Conservation (phyloP, 1,140 invertebrate species). For the Pomacea maculata region DNA sequence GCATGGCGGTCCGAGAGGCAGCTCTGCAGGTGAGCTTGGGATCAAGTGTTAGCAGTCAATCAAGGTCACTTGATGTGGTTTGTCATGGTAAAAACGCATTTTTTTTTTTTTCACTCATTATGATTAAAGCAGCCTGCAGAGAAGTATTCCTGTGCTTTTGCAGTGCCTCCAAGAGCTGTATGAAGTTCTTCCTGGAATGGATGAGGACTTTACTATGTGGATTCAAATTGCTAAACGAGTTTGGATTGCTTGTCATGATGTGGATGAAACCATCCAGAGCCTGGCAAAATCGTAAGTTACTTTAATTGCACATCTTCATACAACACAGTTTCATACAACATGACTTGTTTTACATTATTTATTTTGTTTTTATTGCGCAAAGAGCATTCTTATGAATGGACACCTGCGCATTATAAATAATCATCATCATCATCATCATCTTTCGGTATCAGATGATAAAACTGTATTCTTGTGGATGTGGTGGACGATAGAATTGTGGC, state of each 20-base stretch:
- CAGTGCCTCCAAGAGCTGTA: slow-evolving; percentile 75
- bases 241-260: slow-evolving; percentile 63
- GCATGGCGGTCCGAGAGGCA: slow-evolving; percentile 80
- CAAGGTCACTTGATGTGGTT: neutral
- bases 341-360: too few relatives aligned
- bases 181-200: slow-evolving; percentile 71
- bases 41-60: too few relatives aligned
- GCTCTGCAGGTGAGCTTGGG: slow-evolving; percentile 71
- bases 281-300: slow-evolving; percentile 60
- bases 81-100: neutral
- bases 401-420: too few relatives aligned
- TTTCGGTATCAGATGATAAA: too few relatives aligned
- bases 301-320: neutral
- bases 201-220: slow-evolving; percentile 71
- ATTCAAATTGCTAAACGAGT: slow-evolving; percentile 70
- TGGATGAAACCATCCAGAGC: slow-evolving; percentile 52
- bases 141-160: slow-evolving; percentile 27
- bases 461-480: too few relatives aligned
- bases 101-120: neutral
- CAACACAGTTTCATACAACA: too few relatives aligned
- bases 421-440: too few relatives aligned
- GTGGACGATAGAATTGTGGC: too few relatives aligned
- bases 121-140: neutral
- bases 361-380: too few relatives aligned
- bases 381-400: too few relatives aligned